A percentile compares a stretch with the other conserved stretches of the same genome.
Conservation (phyloP, 1,140 invertebrate species). For the Pomacea maculata region DNA sequence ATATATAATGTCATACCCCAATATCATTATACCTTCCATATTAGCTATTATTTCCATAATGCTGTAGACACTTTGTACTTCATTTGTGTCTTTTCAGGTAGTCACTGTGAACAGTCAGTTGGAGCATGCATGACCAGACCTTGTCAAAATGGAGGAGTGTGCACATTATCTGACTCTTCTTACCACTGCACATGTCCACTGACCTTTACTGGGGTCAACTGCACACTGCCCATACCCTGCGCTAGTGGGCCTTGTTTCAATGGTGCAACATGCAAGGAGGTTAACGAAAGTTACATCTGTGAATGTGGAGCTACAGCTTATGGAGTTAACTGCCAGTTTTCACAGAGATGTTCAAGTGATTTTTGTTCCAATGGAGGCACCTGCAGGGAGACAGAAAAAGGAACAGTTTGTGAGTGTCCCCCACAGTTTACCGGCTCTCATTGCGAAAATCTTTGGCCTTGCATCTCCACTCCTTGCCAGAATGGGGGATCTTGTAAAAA, state of each 20-base stretch:
- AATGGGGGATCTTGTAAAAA: constrained; percentile 47
- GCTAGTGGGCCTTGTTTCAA: constrained; percentile 43
- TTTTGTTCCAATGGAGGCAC: constrained; percentile 79
- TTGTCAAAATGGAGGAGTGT: constrained; percentile 17
- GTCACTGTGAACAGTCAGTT: constrained; percentile 38
- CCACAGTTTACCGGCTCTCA: constrained; percentile 34
- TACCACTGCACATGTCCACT: constrained; percentile 15
- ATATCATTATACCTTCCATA: too few relatives aligned
- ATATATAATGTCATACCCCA: too few relatives aligned
- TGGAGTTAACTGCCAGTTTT: constrained; percentile 16
- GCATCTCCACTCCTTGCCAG: constrained; percentile 41
- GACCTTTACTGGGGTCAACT: constrained; percentile 13
- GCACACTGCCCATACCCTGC: constrained; percentile 23
- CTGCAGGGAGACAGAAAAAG: constrained; percentile 27
- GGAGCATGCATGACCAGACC: constrained; percentile 33
- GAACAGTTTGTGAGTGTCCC: constrained; percentile 29
- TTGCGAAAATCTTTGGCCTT: constrained; percentile 42
- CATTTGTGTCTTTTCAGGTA: constrained; percentile 3
- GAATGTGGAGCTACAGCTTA: not conserved
- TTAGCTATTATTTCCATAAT: not conserved
- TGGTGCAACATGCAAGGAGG: constrained; percentile 38
- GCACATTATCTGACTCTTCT: constrained; percentile 32
- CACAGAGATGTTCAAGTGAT: constrained; percentile 74
- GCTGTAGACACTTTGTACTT: not conserved
- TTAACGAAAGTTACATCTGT: not conserved